These are phyloP conservation scores for Agonopterix arenella DNA, from an alignment of 2,888 invertebrate genomes.

Conservation along the genomic window DNA sequence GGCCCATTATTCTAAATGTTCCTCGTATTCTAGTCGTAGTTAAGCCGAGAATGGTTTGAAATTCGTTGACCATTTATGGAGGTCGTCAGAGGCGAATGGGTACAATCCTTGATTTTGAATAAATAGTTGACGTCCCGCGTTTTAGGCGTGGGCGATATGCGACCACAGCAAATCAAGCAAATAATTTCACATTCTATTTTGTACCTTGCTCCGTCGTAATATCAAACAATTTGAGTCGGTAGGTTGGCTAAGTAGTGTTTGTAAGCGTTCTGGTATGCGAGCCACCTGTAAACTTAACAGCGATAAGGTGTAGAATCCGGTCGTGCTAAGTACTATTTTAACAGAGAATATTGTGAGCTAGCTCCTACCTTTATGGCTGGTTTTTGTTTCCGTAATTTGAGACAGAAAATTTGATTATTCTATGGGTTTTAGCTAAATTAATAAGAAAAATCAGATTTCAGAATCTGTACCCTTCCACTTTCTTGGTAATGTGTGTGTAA, in stretches of 20 bases:
- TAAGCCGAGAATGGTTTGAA: conserved; percentile 16
- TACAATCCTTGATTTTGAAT: conserved; percentile 64
- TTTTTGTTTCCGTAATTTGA: no score
- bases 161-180: conserved; percentile 30
- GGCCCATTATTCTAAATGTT: background rate
- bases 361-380: background rate
- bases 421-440: no score
- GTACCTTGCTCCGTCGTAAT: conserved; percentile 37
- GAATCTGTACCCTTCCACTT: no score
- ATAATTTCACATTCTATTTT: conserved; percentile 29
- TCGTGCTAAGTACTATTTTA: conserved; percentile 19
- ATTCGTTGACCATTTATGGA: conserved; percentile 15
- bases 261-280: conserved; percentile 48
- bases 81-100: conserved; percentile 35
- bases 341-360: background rate
- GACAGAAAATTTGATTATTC: no score
- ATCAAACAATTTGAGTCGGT: conserved; percentile 22
- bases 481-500: no score
- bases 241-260: conserved; percentile 28
- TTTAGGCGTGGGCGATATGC: conserved; percentile 61
- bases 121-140: conserved; percentile 51
- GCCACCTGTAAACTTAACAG: conserved; percentile 47
- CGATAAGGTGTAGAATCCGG: conserved; percentile 37
- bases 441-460: no score
- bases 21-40: no score